Percentiles rank a stretch among this genome's conserved stretches.
phyloP scores from a whole-genome alignment of 2,888 invertebrate genomes.

The Caradrina clavipalpis region DNA sequence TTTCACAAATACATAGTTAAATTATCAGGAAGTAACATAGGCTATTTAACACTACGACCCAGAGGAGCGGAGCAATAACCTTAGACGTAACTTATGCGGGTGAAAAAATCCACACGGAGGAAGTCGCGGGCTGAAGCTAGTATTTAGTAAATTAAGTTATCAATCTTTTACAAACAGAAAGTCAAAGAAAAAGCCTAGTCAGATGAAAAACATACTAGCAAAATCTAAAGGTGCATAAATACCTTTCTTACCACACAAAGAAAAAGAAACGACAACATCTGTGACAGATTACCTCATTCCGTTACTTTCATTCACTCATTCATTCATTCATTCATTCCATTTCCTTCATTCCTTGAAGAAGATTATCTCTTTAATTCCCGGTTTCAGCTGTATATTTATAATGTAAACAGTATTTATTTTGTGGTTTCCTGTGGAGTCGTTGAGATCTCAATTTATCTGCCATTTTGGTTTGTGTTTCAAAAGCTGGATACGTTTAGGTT shows the following conservation, averaged over 20 bases:
- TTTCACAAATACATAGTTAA: no score
- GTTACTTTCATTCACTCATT: slow-evolving; percentile 21
- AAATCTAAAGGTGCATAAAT: background rate
- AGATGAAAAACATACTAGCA: background rate
- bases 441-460: slow-evolving; percentile 31
- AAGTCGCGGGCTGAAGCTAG: no score
- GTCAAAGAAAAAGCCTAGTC: background rate
- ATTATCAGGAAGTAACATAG: no score
- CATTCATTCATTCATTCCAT: slow-evolving; percentile 17
- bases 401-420: slow-evolving; percentile 43
- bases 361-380: slow-evolving; percentile 32
- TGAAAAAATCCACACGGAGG: no score
- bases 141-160: background rate
- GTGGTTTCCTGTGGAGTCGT: slow-evolving; percentile 46
- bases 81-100: no score
- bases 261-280: slow-evolving; percentile 12
- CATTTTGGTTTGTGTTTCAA: slow-evolving; percentile 19
- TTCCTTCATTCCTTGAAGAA: slow-evolving; percentile 17
- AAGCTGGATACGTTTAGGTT: slow-evolving; percentile 7
- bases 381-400: slow-evolving; percentile 31
- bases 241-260: slow-evolving; percentile 2
- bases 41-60: no score
- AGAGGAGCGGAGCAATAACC: no score
- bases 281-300: slow-evolving; percentile 30
- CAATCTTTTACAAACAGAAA: background rate